Evolutionary conservation across 1,140 invertebrate species (phyloP).

Genomic region (Lordiphosa clarofinis): DNA sequence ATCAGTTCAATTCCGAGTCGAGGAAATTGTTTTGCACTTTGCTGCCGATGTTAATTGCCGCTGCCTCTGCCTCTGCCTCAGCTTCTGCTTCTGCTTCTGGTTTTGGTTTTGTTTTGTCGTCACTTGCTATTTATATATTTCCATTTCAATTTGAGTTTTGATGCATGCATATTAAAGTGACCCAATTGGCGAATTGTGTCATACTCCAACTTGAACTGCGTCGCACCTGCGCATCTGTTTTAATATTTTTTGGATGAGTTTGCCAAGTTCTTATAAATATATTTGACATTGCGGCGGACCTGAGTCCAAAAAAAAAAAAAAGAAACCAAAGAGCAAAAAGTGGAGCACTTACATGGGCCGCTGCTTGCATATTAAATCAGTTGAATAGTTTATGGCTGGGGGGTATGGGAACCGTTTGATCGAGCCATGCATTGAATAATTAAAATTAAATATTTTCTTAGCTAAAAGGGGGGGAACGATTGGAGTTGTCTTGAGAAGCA

Average conservation of each 20-base stretch:
- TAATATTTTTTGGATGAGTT: conserved; percentile 5
- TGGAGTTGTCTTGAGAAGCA: too few species aligned
- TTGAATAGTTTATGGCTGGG: not conserved
- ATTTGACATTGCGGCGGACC: conserved; percentile 4
- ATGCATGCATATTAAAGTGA: conserved; percentile 68
- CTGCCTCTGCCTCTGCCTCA: not conserved
- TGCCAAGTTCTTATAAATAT: not conserved
- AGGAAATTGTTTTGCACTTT: conserved; percentile 54
- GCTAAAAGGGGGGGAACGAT: too few species aligned
- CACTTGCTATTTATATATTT: conserved; percentile 50
- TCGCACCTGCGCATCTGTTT: conserved; percentile 14
- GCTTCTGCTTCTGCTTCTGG: too few species aligned
- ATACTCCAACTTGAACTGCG: conserved; percentile 22
- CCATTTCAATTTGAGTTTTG: conserved; percentile 41
- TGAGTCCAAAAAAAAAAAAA: too few species aligned
- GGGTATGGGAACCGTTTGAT: too few species aligned
- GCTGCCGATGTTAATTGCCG: conserved; percentile 52
- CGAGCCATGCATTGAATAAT: too few species aligned
- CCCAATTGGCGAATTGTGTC: conserved; percentile 66
- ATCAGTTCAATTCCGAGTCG: conserved; percentile 45
- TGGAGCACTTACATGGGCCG: conserved; percentile 44
- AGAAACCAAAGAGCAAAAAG: conserved; percentile 5
- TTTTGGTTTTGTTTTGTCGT: conserved; percentile 32
- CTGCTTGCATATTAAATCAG: conserved; percentile 35
- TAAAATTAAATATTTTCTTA: too few species aligned